A percentile compares a stretch with the other conserved stretches of the same genome.
Evolutionary conservation across 2,113 vertebrate species (phyloP).

Genomic region (Aptenodytes patagonicus): DNA sequence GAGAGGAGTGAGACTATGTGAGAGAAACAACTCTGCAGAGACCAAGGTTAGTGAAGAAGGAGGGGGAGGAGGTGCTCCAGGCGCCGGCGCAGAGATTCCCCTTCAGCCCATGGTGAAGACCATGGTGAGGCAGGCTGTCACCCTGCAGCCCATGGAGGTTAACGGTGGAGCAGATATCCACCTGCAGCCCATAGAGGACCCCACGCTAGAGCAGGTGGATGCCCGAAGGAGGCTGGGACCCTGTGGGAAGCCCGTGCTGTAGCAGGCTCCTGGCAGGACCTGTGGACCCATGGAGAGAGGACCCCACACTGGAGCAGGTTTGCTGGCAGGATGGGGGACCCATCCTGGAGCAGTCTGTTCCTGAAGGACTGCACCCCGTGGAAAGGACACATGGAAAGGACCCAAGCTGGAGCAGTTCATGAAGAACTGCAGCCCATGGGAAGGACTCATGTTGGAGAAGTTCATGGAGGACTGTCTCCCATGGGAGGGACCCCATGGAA

Average conservation of each 20-base stretch:
- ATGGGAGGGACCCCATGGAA: background rate
- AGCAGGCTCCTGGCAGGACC: background rate
- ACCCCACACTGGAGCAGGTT: background rate
- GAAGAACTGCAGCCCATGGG: background rate
- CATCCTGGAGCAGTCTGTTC: background rate
- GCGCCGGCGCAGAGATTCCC: too few species aligned
- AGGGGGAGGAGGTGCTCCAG: background rate
- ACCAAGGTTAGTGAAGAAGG: background rate
- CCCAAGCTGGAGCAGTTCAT: background rate
- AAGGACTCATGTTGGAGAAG: background rate
- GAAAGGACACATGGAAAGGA: background rate
- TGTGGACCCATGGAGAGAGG: background rate
- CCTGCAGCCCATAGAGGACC: background rate
- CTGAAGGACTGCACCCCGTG: background rate
- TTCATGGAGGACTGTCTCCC: background rate
- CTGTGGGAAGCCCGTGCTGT: too few species aligned
- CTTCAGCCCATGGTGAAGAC: too few species aligned
- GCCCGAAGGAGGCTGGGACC: too few species aligned
- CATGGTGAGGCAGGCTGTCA: background rate
- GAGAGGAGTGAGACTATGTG: background rate
- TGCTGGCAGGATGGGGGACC: background rate
- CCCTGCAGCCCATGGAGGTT: background rate
- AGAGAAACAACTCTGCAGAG: background rate
- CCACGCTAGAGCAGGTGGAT: background rate
- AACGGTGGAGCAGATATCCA: background rate